Evolutionary conservation across 2,797 vertebrate species (phyloP), one percentile per base, ranked within the genome.

Genomic region (Sus cebifrons): DNA sequence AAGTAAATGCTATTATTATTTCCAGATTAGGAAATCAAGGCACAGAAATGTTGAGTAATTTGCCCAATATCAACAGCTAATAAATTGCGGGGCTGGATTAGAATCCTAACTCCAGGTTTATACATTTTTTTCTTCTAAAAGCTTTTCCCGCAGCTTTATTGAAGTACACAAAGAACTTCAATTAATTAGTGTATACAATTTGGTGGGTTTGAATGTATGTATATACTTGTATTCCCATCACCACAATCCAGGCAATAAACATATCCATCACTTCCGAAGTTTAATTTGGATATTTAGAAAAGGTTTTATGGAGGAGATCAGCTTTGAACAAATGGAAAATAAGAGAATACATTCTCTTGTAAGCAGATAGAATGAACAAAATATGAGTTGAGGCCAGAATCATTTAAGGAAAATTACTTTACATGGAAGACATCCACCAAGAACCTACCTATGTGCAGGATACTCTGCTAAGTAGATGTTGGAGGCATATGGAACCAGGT

Each of bases 21-120:
- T 94, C n/a, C 58, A 84, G 27, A 18, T 70, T 91, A 89, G n/a
- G 25, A 88, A 93, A 60, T 73, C 73, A 82, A 95, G 58, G 20
- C 21, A 23, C n/a, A 78, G 5, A 56, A 86, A 67, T 74, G n/a
- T 70, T 75, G 65, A 73, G 12, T 68, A 79, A 64, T 82, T 68
- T 89, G 4, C 27, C 49, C 10, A 60, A 27, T 82, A 54, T 67
- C 29, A 75, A 70, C 7, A 95, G 54, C 36, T 94, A 86, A 81
- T 91, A 32, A 49, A 5, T 81, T 75, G 4, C 1, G 74, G 62
- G 23, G 65, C 18, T 89, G 8, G 12, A 60, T 60, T 81, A 91
- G 20, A 86, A 89, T 67, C 17, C 15, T 32, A 27, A 44, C 5
- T 60, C 40, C 14, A 60, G 7, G 3, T 79, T 17, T 85, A 2